Percentiles rank a stretch among this genome's conserved stretches.
phyloP scores from a whole-genome alignment of 2,797 vertebrate species.

The Phoebastria nigripes region DNA sequence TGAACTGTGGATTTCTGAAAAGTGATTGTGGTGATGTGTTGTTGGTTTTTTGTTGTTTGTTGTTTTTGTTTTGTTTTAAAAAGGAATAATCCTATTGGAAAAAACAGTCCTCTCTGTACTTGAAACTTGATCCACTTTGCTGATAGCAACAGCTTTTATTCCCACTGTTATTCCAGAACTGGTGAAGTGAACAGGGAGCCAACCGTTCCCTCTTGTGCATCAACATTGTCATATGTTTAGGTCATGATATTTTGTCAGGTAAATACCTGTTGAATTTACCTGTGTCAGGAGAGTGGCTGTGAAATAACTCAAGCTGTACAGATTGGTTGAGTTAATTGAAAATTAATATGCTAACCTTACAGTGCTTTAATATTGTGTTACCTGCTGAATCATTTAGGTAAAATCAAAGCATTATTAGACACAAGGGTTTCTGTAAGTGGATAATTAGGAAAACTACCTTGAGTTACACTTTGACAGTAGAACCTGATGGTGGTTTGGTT shows the following conservation, averaged over 20 bases:
- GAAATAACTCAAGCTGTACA: neutral
- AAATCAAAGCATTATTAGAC: neutral
- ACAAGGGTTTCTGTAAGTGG: neutral
- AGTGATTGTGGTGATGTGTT: neutral
- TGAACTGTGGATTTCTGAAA: neutral
- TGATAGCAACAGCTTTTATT: neutral
- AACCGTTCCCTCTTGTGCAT: neutral
- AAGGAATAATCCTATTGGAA: neutral
- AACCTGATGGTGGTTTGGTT: neutral
- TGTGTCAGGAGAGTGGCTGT: neutral
- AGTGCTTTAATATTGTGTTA: neutral
- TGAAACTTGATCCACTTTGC: neutral
- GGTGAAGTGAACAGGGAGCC: neutral
- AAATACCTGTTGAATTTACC: neutral
- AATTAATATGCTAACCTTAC: neutral
- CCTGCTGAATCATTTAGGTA: neutral
- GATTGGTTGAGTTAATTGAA: neutral
- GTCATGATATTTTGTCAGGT: neutral
- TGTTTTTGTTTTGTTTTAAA: neutral
- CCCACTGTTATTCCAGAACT: neutral
- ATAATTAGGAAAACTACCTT: neutral
- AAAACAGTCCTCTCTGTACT: neutral
- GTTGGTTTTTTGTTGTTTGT: neutral
- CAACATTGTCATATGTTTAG: neutral
- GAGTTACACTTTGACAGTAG: neutral